Percentiles rank a stretch among this genome's conserved stretches.
These are phyloP conservation scores for Beaufortia kweichowensis DNA, from an alignment of 2,113 vertebrate species.

Conservation along the genomic window DNA sequence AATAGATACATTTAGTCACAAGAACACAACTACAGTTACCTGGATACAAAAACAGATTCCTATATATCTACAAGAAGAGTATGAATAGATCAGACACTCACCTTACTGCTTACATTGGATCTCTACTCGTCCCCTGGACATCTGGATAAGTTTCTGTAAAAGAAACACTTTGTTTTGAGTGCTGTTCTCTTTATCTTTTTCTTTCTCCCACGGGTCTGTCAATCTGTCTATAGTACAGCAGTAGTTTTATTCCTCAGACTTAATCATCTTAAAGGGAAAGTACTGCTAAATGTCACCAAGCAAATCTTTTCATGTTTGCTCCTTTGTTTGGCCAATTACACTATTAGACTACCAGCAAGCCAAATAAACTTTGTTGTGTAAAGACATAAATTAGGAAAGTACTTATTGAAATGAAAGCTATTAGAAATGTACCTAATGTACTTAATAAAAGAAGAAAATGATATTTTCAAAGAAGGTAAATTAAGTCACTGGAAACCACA, in stretches of 20 bases:
- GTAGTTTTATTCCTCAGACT: constrained; percentile 38
- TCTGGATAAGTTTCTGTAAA: constrained; percentile 40
- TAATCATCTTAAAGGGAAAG: constrained; percentile 57
- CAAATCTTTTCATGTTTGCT: constrained; percentile 1
- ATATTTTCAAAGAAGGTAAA: neutral
- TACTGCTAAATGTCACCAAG: constrained; percentile 24
- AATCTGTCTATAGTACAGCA: constrained; percentile 49
- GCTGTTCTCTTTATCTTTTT: constrained; percentile 8
- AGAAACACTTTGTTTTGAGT: constrained; percentile 26
- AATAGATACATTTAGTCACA: neutral
- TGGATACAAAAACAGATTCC: neutral
- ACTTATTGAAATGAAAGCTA: no score
- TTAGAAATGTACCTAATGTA: no score
- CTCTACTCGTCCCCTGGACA: constrained; percentile 13
- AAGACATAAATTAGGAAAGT: no score
- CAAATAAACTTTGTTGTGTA: no score
- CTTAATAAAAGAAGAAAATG: no score
- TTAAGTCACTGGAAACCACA: neutral
- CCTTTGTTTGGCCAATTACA: neutral
- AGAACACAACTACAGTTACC: no score
- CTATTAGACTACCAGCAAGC: neutral
- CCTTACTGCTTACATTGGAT: constrained; percentile 13
- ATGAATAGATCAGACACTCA: constrained; percentile 28
- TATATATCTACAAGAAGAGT: neutral
- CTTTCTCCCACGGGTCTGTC: constrained; percentile 1